Base-by-base conservation (phyloP, 1,140 invertebrate species). In the Armadillidium nasatum region DNA sequence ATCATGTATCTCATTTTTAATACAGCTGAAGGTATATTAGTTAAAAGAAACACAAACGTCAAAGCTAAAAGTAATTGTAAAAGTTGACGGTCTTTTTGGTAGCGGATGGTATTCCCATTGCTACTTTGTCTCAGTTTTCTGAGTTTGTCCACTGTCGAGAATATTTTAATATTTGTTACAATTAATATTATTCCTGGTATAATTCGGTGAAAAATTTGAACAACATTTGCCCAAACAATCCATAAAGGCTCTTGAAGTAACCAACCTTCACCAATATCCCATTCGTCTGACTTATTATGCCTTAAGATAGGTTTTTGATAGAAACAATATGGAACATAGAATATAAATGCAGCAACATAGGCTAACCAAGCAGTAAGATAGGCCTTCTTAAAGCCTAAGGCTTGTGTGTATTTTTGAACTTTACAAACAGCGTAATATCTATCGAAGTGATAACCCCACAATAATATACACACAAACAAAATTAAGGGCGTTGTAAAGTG, bases 31-130 rank as follows among this genome's bases (percentile, higher is more conserved):
- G 78, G 78, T 13, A 79, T 45, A 50, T 73, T 76, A 50, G 72
- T 79, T 46, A 79, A n/a, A 13, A 79, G 71, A 72, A 79, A 79
- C 19, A 72, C 66, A 7, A 72, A n/a, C 2, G 78, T 79, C 11
- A 79, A 68, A 0, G 76, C 75, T 19, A 77, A 60, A 4, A 79
- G 71, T 13, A 79, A 69, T 54, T 79, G 45, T 10, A 74, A 70
- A 46, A 77, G 73, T 10, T 76, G 74, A n/a, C 71, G 44, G 13
- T 79, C 78, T 13, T 54, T 44, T 33, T 54, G 21, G 10, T 66
- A 44, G 10, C 75, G 44, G n/a, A 44, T 11, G 21, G 54, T 10
- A 44, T 69, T 72, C 19, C 75, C 45, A n/a, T 44, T 21, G 71
- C 54, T 45, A 44, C 46, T n/a, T 45, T 19, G 22, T 46, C 43